Conservation (phyloP, 2,888 invertebrate genomes). For the Tenthredo notha region DNA sequence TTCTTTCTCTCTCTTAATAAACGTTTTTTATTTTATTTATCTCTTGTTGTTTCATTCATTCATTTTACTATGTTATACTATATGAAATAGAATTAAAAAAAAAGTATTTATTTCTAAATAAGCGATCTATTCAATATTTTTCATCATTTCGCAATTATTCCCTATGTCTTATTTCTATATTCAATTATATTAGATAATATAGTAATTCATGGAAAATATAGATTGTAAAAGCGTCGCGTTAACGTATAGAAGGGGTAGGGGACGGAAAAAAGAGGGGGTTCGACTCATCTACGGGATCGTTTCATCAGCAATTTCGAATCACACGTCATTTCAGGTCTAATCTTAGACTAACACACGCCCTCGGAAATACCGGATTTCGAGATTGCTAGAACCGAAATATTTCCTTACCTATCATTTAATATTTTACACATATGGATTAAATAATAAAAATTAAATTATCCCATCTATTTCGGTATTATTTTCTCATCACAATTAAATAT, state of each 20-base stretch:
- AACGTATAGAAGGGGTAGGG: neutral
- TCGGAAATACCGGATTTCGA: neutral
- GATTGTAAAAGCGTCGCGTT: neutral
- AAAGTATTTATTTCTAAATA: too few relatives aligned
- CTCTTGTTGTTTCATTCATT: neutral
- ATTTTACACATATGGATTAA: neutral
- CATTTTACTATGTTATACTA: neutral
- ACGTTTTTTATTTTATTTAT: neutral
- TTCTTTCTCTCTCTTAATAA: neutral
- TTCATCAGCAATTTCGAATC: slow-evolving; percentile 16
- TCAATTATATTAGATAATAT: neutral
- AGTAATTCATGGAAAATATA: neutral
- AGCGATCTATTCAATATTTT: neutral
- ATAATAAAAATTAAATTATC: neutral
- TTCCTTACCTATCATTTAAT: neutral
- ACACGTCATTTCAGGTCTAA: slow-evolving; percentile 31
- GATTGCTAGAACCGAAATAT: neutral
- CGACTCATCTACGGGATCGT: slow-evolving; percentile 6
- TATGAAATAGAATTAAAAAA: too few relatives aligned
- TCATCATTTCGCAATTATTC: neutral
- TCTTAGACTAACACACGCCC: neutral
- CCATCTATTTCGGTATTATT: neutral
- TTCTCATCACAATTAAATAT: too few relatives aligned
- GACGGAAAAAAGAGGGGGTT: too few relatives aligned
- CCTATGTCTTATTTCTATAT: neutral